phyloP scores from a whole-genome alignment of 2,113 vertebrate species.

The Leucosticte australis region DNA sequence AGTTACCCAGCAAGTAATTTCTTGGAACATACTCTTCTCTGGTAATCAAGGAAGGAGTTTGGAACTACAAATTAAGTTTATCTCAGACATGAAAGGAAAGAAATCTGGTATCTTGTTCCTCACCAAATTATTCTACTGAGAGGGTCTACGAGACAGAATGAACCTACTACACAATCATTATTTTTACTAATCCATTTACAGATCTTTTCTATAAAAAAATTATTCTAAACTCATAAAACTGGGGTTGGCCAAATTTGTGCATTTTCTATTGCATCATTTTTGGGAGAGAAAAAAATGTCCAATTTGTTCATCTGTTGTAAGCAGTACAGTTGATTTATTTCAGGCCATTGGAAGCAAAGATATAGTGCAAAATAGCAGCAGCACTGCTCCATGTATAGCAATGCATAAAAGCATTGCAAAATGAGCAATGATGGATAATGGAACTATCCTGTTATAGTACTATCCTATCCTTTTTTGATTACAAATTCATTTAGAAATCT shows the following conservation, averaged over 20 bases:
- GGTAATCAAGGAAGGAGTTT: not conserved
- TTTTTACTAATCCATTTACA: not conserved
- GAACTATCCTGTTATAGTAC: not conserved
- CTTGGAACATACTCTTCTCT: not conserved
- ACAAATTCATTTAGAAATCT: not conserved
- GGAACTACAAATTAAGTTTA: not conserved
- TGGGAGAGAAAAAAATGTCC: not conserved
- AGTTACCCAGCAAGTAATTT: not conserved
- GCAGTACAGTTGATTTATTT: not conserved
- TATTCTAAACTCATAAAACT: not conserved
- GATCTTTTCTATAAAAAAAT: not conserved
- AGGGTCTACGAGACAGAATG: not conserved
- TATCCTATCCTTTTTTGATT: not conserved
- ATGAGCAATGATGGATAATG: not conserved
- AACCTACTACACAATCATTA: not conserved
- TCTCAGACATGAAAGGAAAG: not conserved
- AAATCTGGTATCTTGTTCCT: not conserved
- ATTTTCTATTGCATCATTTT: not conserved
- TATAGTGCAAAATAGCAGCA: not conserved
- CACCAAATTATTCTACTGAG: not conserved
- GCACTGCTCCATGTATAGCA: not conserved
- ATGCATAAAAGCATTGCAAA: not conserved
- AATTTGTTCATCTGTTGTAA: not conserved
- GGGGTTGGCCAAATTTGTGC: not conserved
- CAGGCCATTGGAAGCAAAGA: not conserved